These are phyloP conservation scores for Pachyseris speciosa DNA, from an alignment of 64 coral and sea anemone species.

Conservation along the genomic window DNA sequence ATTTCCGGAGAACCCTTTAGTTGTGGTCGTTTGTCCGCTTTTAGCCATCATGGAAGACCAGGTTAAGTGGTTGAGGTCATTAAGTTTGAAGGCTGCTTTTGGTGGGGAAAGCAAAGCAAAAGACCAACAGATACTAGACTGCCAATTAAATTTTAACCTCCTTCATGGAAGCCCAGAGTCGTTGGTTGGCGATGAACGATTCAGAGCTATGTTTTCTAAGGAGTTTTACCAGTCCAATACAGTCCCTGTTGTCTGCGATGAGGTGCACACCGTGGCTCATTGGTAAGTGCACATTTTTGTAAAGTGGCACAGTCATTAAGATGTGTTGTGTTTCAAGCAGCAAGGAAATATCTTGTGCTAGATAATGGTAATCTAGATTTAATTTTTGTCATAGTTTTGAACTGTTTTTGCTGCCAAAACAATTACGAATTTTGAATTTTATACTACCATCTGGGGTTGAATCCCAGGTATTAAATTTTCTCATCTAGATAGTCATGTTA, in stretches of 20 bases:
- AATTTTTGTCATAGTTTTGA: too few species aligned
- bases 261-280: background rate
- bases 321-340: too few species aligned
- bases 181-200: background rate
- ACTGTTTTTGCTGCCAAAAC: too few species aligned
- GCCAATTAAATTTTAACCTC: background rate
- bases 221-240: background rate
- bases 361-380: background rate
- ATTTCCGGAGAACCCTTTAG: background rate
- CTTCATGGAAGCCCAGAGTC: background rate
- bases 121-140: background rate
- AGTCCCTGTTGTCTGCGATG: background rate
- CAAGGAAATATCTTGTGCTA: too few species aligned
- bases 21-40: background rate
- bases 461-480: too few species aligned
- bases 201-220: constrained; percentile 7
- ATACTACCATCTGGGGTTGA: too few species aligned
- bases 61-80: background rate
- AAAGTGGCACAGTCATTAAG: background rate
- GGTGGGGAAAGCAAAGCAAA: background rate
- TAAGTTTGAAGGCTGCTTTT: background rate
- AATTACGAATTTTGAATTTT: too few species aligned
- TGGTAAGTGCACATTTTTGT: background rate
- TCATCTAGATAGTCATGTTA: too few species aligned
- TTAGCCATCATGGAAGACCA: background rate